Evolutionary conservation across 2,113 vertebrate genomes (phyloP), one percentile per base, ranked within the genome.

Genomic region (Pandion haliaetus): DNA sequence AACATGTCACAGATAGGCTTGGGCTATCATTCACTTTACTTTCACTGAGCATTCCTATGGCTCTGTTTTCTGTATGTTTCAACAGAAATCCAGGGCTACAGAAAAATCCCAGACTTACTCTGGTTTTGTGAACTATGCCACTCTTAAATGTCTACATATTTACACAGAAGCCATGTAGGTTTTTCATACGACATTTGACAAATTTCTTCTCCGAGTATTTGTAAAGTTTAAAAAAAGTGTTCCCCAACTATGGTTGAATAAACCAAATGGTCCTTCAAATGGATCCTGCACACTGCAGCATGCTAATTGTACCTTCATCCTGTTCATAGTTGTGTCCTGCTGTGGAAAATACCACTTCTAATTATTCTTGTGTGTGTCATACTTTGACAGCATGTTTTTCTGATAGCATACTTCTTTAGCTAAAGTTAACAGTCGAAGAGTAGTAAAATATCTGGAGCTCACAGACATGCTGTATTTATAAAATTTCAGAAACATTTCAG

Each of bases 401-500:
- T 82, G 70, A 61, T 10, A 69, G 8, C 58, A 87, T 45, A 29
- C 23, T 89, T 63, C 36, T 86, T 82, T 29, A 66, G 54, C 65
- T 80, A 17, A 85, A 94, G 78, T 79, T 89, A 93, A 28, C 31
- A 38, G 59, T 8, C 5, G 4, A 85, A 82, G 62, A 87, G n/a
- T 40, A 61, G 47, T 28, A 92, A 80, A 90, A 67, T 84, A 86
- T 49, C 59, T 80, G 54, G 50, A 82, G 17, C 47, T 59, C 58
- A 52, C 17, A 66, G 77, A 49, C 47, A 54, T 36, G 5, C 19
- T 61, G 70, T 42, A 62, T 90, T 88, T 81, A 42, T 86, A 92
- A 86, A 86, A 58, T 82, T 88, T 79, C 63, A 79, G 82, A 90
- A 96, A 79, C 59, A 86, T 96, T 96, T 93, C 45, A 66, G 36